Percentiles rank a stretch among this genome's conserved stretches.
phyloP scores from a whole-genome alignment of 2,888 invertebrate genomes.

The Gasteruption jaculator region DNA sequence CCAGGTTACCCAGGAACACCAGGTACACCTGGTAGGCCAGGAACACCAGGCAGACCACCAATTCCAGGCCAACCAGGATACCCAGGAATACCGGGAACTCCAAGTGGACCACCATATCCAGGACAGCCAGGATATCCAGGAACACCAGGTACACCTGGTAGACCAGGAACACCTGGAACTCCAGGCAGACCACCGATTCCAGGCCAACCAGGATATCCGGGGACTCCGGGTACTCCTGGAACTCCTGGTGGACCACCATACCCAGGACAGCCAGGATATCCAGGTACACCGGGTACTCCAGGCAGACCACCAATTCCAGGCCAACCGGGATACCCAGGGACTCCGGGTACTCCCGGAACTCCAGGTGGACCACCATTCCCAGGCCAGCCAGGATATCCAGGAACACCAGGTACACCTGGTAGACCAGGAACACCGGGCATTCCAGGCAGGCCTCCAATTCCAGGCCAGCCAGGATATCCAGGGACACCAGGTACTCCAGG shows the following conservation, averaged over 20 bases:
- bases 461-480: conserved; percentile 20
- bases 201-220: conserved; percentile 25
- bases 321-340: conserved; percentile 18
- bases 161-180: conserved; percentile 18
- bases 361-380: conserved; percentile 33
- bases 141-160: conserved; percentile 20
- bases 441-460: conserved; percentile 15
- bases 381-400: conserved; percentile 15
- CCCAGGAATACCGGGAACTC: conserved; percentile 20
- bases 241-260: conserved; percentile 15
- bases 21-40: conserved; percentile 12
- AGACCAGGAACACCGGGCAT: conserved; percentile 21
- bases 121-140: conserved; percentile 27
- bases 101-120: conserved; percentile 20
- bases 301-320: conserved; percentile 2
- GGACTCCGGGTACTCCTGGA: conserved; percentile 14
- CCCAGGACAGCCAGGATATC: conserved; percentile 9
- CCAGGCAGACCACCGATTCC: conserved; percentile 28
- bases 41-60: conserved; percentile 11
- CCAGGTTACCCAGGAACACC: conserved; percentile 13
- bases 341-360: conserved; percentile 10
- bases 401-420: conserved; percentile 20
- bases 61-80: conserved; percentile 24
- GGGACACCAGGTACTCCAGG: conserved; percentile 1
- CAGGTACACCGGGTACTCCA: not conserved